Evolutionary conservation across 2,797 vertebrate species (phyloP).

Genomic region (Chloroceryle amazona): DNA sequence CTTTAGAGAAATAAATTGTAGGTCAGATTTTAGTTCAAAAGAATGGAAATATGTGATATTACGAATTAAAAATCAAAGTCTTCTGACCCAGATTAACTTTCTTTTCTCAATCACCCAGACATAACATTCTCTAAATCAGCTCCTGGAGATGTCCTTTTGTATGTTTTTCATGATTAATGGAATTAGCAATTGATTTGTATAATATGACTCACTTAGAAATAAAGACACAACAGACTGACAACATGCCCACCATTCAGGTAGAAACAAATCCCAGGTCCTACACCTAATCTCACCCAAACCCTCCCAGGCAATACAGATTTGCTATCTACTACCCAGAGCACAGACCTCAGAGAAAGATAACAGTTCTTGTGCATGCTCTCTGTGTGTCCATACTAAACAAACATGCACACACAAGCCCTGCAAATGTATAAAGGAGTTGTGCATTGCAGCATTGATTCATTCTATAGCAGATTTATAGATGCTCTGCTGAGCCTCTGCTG

Average conservation of each 20-base stretch:
- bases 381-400: neutral
- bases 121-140: constrained; percentile 62
- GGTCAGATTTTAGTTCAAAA: constrained; percentile 71
- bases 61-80: constrained; percentile 76
- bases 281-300: neutral
- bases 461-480: neutral
- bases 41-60: constrained; percentile 62
- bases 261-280: constrained; percentile 18
- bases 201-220: constrained; percentile 70
- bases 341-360: neutral
- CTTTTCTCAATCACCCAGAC: constrained; percentile 56
- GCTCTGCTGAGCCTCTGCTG: neutral
- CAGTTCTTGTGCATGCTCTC: neutral
- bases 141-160: constrained; percentile 56
- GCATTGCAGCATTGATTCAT: neutral
- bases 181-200: constrained; percentile 73
- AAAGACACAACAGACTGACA: constrained; percentile 56
- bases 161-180: constrained; percentile 72
- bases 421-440: neutral
- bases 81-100: constrained; percentile 58
- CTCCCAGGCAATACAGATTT: neutral
- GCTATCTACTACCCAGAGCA: neutral
- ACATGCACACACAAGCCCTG: neutral
- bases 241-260: constrained; percentile 34
- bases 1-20: constrained; percentile 68